Evolutionary conservation across 1,140 invertebrate species (phyloP).

Genomic region (Drosophila navojoa): DNA sequence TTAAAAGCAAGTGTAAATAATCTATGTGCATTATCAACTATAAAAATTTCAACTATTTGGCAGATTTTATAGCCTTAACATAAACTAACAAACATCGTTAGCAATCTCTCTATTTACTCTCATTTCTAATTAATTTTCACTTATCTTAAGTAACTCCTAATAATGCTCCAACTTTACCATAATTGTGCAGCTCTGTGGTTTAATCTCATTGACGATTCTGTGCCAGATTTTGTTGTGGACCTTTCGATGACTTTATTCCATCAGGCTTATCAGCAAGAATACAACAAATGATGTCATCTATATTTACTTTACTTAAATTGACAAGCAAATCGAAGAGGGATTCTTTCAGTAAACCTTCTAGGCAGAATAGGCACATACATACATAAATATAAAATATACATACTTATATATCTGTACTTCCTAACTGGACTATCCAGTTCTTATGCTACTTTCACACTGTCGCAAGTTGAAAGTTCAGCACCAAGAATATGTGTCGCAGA

Average conservation of each 20-base stretch:
- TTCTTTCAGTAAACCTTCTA: neutral
- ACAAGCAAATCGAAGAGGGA: neutral
- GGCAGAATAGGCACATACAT: neutral
- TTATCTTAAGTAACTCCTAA: too few species aligned
- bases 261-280: conserved; percentile 10
- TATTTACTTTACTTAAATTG: neutral
- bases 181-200: neutral
- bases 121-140: too few species aligned
- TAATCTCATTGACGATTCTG: conserved; percentile 1
- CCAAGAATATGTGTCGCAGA: conserved; percentile 25
- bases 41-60: too few species aligned
- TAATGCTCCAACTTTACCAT: too few species aligned
- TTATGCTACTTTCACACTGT: conserved; percentile 31
- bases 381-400: neutral
- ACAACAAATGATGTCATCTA: conserved; percentile 23
- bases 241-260: conserved; percentile 22
- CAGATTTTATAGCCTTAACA: too few species aligned
- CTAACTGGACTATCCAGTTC: conserved; percentile 1
- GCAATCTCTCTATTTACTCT: too few species aligned
- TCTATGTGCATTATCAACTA: too few species aligned
- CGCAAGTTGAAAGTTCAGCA: conserved; percentile 49
- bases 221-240: neutral
- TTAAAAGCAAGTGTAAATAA: too few species aligned
- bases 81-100: too few species aligned
- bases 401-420: too few species aligned